Evolutionary conservation across 37 sponge, comb jelly and placozoan genomes (phyloP).

Genomic region (Ephydatia muelleri): DNA sequence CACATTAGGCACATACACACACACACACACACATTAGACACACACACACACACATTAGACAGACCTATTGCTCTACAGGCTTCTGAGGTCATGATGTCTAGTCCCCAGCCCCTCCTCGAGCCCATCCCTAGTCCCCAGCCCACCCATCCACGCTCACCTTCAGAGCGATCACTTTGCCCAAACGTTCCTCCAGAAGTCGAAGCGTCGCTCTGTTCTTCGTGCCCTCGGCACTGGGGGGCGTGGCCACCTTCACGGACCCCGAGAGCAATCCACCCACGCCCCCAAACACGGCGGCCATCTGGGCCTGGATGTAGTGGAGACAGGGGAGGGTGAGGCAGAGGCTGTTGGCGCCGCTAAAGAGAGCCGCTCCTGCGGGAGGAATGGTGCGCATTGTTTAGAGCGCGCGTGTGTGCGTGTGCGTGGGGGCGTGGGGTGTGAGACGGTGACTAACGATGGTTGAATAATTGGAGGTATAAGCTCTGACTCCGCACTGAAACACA

Average conservation of each 20-base stretch:
- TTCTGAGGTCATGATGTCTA: too few species aligned
- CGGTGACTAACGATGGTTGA: neutral
- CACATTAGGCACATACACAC: neutral
- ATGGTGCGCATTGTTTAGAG: neutral
- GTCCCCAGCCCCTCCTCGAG: too few species aligned
- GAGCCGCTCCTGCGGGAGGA: constrained; percentile 15
- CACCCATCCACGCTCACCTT: neutral
- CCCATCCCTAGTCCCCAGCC: too few species aligned
- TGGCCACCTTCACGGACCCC: neutral
- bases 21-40: neutral
- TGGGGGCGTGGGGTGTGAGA: neutral
- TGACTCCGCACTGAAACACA: neutral
- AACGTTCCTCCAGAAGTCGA: neutral
- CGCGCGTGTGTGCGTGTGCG: neutral
- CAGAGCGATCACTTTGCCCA: neutral
- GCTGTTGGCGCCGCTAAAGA: constrained; percentile 53
- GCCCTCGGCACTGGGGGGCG: neutral
- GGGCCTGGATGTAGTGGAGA: constrained; percentile 46
- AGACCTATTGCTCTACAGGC: too few species aligned
- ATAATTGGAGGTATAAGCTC: neutral
- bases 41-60: too few species aligned
- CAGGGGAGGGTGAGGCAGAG: constrained; percentile 59
- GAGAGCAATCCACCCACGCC: neutral
- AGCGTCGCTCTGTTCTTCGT: neutral
- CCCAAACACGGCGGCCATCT: constrained; percentile 2